phyloP scores from a whole-genome alignment of 2,113 vertebrate genomes.

The Taxidea taxus region DNA sequence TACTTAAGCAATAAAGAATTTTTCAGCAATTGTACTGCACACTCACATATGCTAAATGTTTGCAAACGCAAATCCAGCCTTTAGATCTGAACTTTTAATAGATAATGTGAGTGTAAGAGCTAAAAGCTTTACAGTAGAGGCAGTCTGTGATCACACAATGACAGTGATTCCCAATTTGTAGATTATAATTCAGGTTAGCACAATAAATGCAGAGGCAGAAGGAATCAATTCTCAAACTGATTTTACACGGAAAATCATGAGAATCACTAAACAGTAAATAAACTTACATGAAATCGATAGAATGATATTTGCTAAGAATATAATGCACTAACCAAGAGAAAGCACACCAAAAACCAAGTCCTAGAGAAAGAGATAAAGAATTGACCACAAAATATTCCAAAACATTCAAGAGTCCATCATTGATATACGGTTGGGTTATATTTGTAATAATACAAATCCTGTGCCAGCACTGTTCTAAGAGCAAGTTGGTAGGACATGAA shows the following conservation, averaged over 20 bases:
- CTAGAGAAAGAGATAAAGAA: not conserved
- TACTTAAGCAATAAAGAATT: not conserved
- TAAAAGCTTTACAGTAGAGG: not conserved
- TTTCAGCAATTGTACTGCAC: slow-evolving; percentile 7
- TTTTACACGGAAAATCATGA: slow-evolving; percentile 40
- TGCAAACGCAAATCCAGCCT: not conserved
- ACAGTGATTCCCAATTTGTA: not conserved
- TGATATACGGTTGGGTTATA: not conserved
- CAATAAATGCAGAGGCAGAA: not conserved
- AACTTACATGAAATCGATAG: slow-evolving; percentile 27
- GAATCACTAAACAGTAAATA: not conserved
- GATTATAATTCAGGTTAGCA: not conserved
- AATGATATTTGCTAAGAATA: not conserved
- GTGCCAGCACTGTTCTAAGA: not conserved
- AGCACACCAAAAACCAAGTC: not conserved
- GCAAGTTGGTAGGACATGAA: not conserved
- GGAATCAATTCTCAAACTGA: slow-evolving; percentile 28
- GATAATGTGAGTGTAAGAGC: not conserved
- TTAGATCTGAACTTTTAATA: not conserved
- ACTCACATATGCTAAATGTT: slow-evolving; percentile 17
- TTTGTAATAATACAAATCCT: not conserved
- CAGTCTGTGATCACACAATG: not conserved
- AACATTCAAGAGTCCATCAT: not conserved
- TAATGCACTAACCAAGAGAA: not conserved
- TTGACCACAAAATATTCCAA: slow-evolving; percentile 14